These are phyloP conservation scores for Mesitornis unicolor DNA, from an alignment of 2,113 vertebrate species.

Conservation along the genomic window DNA sequence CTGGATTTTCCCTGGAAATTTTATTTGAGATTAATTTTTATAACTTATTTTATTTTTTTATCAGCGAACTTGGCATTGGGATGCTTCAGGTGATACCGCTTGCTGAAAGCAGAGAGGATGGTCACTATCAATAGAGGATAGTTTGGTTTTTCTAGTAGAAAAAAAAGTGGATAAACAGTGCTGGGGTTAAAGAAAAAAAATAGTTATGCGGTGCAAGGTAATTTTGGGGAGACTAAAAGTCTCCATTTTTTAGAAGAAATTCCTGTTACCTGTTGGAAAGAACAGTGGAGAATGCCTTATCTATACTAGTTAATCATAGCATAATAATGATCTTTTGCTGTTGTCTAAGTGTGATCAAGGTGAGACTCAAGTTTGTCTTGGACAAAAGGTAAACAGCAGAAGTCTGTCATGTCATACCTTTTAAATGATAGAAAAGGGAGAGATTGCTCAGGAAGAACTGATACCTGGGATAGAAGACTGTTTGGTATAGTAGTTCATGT, in stretches of 20 bases:
- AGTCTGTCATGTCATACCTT: not conserved
- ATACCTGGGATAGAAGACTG: not conserved
- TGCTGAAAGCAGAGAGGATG: not conserved
- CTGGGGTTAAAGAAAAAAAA: not conserved
- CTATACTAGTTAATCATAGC: not conserved
- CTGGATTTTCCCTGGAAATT: not conserved
- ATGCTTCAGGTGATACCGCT: not conserved
- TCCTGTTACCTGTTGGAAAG: not conserved
- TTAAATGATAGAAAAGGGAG: not conserved
- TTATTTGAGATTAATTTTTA: not conserved
- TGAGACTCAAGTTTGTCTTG: not conserved
- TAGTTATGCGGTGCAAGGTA: not conserved
- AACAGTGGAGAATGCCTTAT: not conserved
- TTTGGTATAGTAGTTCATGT: not conserved
- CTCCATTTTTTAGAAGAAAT: not conserved
- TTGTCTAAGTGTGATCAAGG: accelerated
- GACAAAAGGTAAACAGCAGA: not conserved
- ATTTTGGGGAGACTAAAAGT: not conserved
- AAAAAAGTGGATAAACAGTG: not conserved
- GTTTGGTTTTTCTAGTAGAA: not conserved
- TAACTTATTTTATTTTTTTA: not conserved
- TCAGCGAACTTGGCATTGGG: not conserved
- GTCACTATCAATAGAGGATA: not conserved
- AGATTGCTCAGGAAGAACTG: not conserved
- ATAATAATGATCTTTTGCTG: not conserved